Base-by-base conservation (phyloP, 2,888 invertebrate genomes). In the Eupeodes latifasciatus region DNA sequence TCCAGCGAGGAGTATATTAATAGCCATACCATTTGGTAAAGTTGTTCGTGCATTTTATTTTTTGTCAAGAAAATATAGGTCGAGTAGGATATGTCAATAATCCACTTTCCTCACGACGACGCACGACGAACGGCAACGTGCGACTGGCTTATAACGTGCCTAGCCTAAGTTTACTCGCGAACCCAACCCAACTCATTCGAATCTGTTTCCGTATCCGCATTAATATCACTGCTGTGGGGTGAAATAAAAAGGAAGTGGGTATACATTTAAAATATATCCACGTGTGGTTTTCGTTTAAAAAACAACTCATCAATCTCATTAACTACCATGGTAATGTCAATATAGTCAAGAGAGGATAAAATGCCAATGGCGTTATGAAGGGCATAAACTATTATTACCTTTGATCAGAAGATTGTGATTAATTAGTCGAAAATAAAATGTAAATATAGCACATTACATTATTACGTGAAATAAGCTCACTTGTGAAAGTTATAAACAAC, bases 41-140 rank as follows among this genome's bases (percentile, higher is more conserved):
- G 14, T 36, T 59, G n/a, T 27, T 6, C 14, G 40, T 40, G 40
- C 6, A 40, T 19, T 44, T 36, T 11, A 2, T 36, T 16, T 51
- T 10, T 51, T 53, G 36, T 27, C 34, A n/a, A 71, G 12, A 19
- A 71, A 71, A 71, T 44, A 71, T 44, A 57, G 71, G 71, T 55
- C 57, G 27, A 71, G 27, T 19, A 69, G 57, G 44, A 55, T 44
- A 57, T 71, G 71, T 71, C 40, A 71, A 71, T 57, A 44, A 57
- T 71, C 71, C 9, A 71, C 40, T 55, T 55, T 19, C 27, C 27
- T 27, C 27, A 27, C 27, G 27, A 27, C 27, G 27, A 27, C 27
- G 27, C n/a, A 27, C 27, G 19, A 19, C 19, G 19, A 19, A 19
- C 19, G 36, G 5, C 36, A 2, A 36, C 36, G 40, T 7, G 40